phyloP scores from a whole-genome alignment of 2,797 vertebrate genomes.

The Podarcis lilfordi region DNA sequence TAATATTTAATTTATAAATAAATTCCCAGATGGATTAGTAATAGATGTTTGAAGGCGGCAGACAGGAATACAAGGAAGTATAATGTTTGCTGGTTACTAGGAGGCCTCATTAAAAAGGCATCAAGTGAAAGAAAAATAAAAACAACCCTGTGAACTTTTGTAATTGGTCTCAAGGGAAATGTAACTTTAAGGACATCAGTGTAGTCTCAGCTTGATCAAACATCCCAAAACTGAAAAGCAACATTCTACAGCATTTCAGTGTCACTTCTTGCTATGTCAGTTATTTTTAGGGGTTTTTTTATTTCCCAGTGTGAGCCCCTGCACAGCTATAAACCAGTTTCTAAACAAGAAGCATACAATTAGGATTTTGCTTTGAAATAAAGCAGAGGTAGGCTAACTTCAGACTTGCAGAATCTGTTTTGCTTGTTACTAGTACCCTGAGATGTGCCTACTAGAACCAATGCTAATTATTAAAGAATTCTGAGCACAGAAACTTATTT shows the following conservation, averaged over 20 bases:
- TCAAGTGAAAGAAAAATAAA: constrained; percentile 79
- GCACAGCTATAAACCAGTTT: neutral
- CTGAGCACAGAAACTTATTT: neutral
- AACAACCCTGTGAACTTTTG: constrained; percentile 81
- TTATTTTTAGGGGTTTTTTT: neutral
- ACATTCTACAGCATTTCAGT: neutral
- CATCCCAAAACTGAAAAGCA: constrained; percentile 20
- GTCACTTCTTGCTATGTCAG: neutral
- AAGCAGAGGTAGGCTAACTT: neutral
- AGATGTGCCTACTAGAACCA: neutral
- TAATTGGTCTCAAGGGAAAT: constrained; percentile 79
- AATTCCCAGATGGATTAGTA: constrained; percentile 79
- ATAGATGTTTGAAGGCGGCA: constrained; percentile 80
- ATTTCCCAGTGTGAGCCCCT: neutral
- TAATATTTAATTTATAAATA: constrained; percentile 87
- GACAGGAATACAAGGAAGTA: constrained; percentile 80
- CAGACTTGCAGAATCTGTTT: neutral
- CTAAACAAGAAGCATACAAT: neutral
- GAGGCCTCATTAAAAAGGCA: constrained; percentile 86
- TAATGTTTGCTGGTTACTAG: constrained; percentile 75
- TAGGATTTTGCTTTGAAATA: neutral
- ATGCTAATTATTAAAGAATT: neutral
- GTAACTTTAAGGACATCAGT: constrained; percentile 69
- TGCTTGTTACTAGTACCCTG: too few species aligned
- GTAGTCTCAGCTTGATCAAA: constrained; percentile 35